Evolutionary conservation across 2,113 vertebrate species (phyloP).

Genomic region (Petrocephalus microphthalmus): DNA sequence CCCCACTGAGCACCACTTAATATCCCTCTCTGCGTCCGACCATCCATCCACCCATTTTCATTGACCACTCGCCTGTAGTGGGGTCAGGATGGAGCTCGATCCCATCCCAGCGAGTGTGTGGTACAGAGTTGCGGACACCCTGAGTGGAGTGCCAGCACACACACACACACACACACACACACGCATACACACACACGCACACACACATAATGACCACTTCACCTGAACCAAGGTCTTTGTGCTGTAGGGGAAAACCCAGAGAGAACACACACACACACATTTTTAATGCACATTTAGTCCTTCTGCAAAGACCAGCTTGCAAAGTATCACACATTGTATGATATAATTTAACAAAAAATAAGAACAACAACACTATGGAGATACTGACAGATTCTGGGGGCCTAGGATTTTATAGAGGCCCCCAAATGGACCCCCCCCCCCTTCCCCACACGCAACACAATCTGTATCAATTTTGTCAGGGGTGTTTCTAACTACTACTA

Average conservation of each 20-base stretch:
- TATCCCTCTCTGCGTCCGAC: not conserved
- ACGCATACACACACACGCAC: not conserved
- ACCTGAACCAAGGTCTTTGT: not conserved
- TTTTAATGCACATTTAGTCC: not conserved
- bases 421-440: not conserved
- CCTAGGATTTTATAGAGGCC: not conserved
- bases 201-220: not conserved
- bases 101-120: not conserved
- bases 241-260: not conserved
- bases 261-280: not conserved
- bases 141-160: not conserved
- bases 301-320: not conserved
- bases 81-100: not conserved
- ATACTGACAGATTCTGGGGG: not conserved
- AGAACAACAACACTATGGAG: not conserved
- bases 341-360: not conserved
- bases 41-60: not conserved
- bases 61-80: not conserved
- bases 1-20: not conserved
- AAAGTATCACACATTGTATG: not conserved
- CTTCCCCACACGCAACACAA: too few species aligned
- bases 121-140: not conserved
- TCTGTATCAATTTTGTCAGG: too few species aligned
- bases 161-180: too few species aligned
- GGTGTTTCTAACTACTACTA: too few species aligned